A percentile compares a stretch with the other conserved stretches of the same genome.
phyloP scores from a whole-genome alignment of 2,113 vertebrate species.

The Macroglossus sobrinus region DNA sequence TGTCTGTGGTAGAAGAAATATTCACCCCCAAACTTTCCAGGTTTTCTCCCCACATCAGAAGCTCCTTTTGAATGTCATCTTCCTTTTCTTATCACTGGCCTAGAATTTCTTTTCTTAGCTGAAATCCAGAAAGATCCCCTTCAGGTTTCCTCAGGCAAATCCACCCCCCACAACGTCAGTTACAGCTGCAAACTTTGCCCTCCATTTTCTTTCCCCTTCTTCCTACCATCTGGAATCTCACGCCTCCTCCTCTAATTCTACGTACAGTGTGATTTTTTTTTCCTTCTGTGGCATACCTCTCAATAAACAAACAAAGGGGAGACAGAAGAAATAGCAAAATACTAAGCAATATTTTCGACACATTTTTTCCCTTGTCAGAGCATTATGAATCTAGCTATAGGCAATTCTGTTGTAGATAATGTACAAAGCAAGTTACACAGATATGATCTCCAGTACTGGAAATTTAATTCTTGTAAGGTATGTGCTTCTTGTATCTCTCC shows the following conservation, averaged over 20 bases:
- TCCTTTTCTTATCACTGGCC: not conserved
- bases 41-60: not conserved
- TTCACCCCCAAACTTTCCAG: not conserved
- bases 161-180: not conserved
- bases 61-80: not conserved
- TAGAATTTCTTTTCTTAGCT: not conserved
- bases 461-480: constrained; percentile 51
- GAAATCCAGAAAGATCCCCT: not conserved
- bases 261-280: not conserved
- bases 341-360: constrained; percentile 54
- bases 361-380: constrained; percentile 12
- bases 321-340: constrained; percentile 37
- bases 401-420: constrained; percentile 44
- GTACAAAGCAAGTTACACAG: constrained; percentile 32
- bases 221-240: not conserved
- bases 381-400: constrained; percentile 49
- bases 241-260: not conserved
- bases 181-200: not conserved
- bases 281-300: not conserved
- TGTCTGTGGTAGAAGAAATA: not conserved
- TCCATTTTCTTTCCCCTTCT: not conserved
- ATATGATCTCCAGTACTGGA: constrained; percentile 4
- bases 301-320: constrained; percentile 42
- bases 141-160: not conserved
- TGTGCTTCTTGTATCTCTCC: not conserved